phyloP scores from a whole-genome alignment of 1,140 invertebrate species.

The Lepidurus couesii region DNA sequence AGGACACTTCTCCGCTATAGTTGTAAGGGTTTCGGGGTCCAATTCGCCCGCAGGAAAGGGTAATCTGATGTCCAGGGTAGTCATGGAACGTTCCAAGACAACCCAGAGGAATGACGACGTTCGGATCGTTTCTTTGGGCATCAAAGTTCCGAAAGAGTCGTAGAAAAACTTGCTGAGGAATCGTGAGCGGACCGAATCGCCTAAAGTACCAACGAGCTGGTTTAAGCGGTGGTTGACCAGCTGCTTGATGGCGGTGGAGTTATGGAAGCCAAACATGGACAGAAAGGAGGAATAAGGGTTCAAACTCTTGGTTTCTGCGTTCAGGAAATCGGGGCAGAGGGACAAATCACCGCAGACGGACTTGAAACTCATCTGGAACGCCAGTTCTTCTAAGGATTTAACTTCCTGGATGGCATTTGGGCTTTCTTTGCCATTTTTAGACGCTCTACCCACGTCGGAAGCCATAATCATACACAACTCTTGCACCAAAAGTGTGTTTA shows the following conservation, averaged over 20 bases:
- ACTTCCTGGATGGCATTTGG: background rate
- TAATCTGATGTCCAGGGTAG: background rate
- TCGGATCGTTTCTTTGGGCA: background rate
- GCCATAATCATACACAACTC: too few species aligned
- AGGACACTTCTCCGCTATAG: background rate
- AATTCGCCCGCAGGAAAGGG: background rate
- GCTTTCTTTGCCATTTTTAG: background rate
- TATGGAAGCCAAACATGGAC: background rate
- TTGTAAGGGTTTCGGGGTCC: background rate
- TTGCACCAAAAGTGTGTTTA: too few species aligned
- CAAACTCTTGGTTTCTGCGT: background rate
- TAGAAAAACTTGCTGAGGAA: background rate
- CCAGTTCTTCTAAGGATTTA: background rate
- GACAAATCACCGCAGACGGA: background rate
- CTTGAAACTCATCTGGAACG: constrained; percentile 2
- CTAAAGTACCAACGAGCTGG: background rate
- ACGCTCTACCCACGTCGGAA: background rate
- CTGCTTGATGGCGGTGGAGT: background rate
- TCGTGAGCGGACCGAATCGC: background rate
- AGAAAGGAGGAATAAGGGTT: background rate
- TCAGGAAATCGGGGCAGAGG: background rate
- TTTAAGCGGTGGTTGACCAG: background rate
- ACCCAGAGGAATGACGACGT: background rate
- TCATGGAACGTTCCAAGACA: background rate
- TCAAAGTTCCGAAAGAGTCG: background rate